A percentile compares a stretch with the other conserved stretches of the same genome.
Conservation (phyloP, 2,113 vertebrate species). For the Noctilio leporinus region DNA sequence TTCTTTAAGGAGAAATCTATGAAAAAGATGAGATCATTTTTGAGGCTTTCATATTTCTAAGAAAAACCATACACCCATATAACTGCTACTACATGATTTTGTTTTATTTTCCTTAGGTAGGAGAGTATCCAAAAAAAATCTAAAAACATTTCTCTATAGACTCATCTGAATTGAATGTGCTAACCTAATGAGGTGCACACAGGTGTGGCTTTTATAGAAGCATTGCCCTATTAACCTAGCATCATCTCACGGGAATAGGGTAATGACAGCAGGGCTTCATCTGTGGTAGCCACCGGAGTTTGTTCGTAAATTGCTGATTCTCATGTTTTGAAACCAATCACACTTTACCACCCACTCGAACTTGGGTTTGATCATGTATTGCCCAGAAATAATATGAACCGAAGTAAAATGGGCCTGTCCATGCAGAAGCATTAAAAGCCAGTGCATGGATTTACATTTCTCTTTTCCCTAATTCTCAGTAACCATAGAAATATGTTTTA, state of each 20-base stretch:
- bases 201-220: neutral
- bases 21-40: neutral
- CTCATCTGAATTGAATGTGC: neutral
- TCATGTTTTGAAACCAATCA: neutral
- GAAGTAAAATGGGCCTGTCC: neutral
- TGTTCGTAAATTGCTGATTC: neutral
- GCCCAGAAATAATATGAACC: neutral
- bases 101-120: neutral
- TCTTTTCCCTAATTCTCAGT: neutral
- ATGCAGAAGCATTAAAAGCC: neutral
- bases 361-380: neutral
- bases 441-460: neutral
- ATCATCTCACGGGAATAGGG: neutral
- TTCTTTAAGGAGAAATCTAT: conserved; percentile 5
- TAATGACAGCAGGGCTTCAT: neutral
- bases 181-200: neutral
- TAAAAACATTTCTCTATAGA: neutral
- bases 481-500: neutral
- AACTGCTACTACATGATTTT: neutral
- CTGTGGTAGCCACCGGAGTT: neutral
- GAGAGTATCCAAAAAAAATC: neutral
- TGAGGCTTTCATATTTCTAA: neutral
- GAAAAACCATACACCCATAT: neutral
- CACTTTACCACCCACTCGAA: neutral
- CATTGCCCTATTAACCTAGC: neutral